Percentiles rank a stretch among this genome's conserved stretches.
phyloP scores from a whole-genome alignment of 2,113 vertebrate genomes.

The Camarhynchus parvulus region DNA sequence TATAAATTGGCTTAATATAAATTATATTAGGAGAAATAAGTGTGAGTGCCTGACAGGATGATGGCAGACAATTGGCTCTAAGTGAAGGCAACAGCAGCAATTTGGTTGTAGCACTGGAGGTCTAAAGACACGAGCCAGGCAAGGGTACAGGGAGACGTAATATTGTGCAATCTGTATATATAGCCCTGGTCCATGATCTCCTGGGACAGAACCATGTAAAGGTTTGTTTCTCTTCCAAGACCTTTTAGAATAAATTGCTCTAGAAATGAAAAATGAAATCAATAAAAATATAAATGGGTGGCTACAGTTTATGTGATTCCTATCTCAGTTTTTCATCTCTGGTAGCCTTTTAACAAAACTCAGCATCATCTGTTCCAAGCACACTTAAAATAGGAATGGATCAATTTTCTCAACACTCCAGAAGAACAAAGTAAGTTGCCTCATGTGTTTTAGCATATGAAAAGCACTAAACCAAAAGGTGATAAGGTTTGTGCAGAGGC shows the following conservation, averaged over 20 bases:
- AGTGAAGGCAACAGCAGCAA: neutral
- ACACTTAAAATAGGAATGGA: neutral
- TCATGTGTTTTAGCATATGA: neutral
- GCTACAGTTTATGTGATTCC: neutral
- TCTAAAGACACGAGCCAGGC: neutral
- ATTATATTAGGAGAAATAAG: conserved; percentile 30
- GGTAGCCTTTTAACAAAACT: neutral
- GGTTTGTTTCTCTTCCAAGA: neutral
- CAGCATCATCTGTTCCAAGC: neutral
- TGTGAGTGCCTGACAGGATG: conserved; percentile 30
- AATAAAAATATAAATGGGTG: neutral
- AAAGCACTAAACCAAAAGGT: neutral
- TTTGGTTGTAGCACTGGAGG: neutral
- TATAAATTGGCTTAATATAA: conserved; percentile 50
- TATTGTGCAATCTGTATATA: neutral
- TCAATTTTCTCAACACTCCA: neutral
- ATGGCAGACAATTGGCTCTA: conserved; percentile 2
- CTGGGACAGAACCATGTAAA: neutral
- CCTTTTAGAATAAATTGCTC: neutral
- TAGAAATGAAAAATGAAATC: conserved; percentile 1
- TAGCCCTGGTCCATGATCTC: neutral
- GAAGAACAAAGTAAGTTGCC: neutral
- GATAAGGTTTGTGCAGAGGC: neutral
- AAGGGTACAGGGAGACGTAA: neutral
- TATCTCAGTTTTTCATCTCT: neutral